Percentiles rank a stretch among this genome's conserved stretches.
Evolutionary conservation across 64 coral and sea anemone species (phyloP).

Genomic region (Hydrozoanthus tunicans): DNA sequence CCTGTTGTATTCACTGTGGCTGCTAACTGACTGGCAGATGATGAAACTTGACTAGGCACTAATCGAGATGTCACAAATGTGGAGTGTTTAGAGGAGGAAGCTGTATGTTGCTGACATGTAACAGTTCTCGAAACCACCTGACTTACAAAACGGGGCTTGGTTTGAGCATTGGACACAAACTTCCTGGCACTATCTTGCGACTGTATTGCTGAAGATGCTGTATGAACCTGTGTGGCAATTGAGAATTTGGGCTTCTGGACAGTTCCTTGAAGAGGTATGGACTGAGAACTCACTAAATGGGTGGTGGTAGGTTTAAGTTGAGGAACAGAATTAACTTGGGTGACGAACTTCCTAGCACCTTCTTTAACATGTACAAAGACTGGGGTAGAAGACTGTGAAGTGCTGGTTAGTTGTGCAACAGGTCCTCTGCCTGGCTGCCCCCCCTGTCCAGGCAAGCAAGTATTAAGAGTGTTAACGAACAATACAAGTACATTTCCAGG

Average conservation of each 20-base stretch:
- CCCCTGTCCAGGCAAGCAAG: slow-evolving; percentile 44
- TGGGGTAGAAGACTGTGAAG: slow-evolving; percentile 54
- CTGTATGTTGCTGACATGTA: not conserved
- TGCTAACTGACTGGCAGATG: slow-evolving; percentile 4
- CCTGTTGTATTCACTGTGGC: not conserved
- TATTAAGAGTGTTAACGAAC: slow-evolving; percentile 8
- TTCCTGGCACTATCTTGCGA: slow-evolving; percentile 3
- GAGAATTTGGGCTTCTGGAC: slow-evolving; percentile 57
- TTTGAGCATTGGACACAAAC: slow-evolving; percentile 14
- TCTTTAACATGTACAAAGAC: slow-evolving; percentile 63
- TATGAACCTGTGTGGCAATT: slow-evolving; percentile 51
- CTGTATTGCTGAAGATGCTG: slow-evolving; percentile 2
- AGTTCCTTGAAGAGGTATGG: slow-evolving; percentile 37
- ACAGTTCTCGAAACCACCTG: slow-evolving; percentile 24
- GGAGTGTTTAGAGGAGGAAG: not conserved
- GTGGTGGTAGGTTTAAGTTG: slow-evolving; percentile 40
- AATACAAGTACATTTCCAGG: not conserved
- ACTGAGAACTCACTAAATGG: slow-evolving; percentile 31
- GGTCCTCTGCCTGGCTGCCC: slow-evolving; percentile 47
- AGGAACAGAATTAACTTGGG: slow-evolving; percentile 49
- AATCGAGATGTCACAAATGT: slow-evolving; percentile 24
- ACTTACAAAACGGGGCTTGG: slow-evolving; percentile 39
- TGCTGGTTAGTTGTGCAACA: slow-evolving; percentile 55
- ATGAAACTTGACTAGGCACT: not conserved
- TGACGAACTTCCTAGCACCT: slow-evolving; percentile 54